Evolutionary conservation across 2,888 invertebrate genomes (phyloP), one percentile per base, ranked within the genome.

Genomic region (Spicauda simplicius): DNA sequence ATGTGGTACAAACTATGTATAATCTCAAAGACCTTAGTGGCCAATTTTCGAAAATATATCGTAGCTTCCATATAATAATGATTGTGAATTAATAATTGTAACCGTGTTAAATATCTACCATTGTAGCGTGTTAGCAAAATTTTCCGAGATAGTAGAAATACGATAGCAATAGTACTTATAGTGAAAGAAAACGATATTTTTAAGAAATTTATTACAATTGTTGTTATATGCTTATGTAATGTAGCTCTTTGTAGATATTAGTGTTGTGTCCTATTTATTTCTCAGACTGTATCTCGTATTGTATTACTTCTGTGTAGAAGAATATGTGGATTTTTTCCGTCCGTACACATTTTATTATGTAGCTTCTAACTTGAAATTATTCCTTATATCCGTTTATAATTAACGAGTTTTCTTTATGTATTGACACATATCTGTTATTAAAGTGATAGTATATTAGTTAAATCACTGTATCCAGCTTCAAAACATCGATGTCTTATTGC

Each of bases 401-500:
- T 56, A 50, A 18, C 50, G 14, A 48, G 59, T 70, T 66, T 53
- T 30, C 61, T 69, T 70, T 59, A 54, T 33, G 25, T 25, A 74
- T 72, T 71, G 72, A 82, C 78, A 83, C 83, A 84, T 84, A 82
- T 79, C 77, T 72, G 71, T 75, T 74, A 72, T 69, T 75, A 73
- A 75, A 71, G 74, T 77, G 77, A 77, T 78, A 79, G 56, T 64
- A 58, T 48, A 61, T 52, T 55, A 59, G 18, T 20, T 33, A 52
- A 33, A 57, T 56, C 37, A n/a, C 48, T 66, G 65, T 71, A 70
- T 71, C 68, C 70, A 72, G 72, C 72, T 74, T 72, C 58, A 58
- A 69, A 74, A 76, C 72, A 74, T 77, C 72, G 71, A 76, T 74
- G 70, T 79, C 83, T 85, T 87, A 91, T 92, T 92, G 92, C 92